Percentiles rank a stretch among this genome's conserved stretches.
Conservation (phyloP, 2,113 vertebrate species). For the Sylvietta virens region DNA sequence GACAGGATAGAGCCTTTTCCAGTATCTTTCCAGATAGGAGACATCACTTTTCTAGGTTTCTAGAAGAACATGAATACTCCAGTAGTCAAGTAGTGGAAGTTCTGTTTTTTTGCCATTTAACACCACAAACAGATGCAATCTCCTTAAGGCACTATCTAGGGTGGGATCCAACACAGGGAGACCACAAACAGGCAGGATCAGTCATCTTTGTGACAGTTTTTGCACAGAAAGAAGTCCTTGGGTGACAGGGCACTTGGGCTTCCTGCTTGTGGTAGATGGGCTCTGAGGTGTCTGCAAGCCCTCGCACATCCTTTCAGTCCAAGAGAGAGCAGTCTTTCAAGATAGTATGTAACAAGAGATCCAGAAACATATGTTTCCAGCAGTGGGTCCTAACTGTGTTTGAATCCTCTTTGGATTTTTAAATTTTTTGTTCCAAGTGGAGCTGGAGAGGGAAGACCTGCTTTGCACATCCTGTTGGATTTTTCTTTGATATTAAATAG, state of each 20-base stretch:
- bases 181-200: background rate
- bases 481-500: background rate
- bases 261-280: background rate
- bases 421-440: background rate
- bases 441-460: background rate
- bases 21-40: background rate
- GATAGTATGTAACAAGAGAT: background rate
- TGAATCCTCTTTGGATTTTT: background rate
- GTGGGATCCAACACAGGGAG: background rate
- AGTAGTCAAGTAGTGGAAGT: background rate
- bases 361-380: background rate
- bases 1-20: background rate
- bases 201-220: background rate
- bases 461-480: background rate
- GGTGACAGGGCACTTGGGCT: background rate
- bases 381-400: background rate
- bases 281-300: background rate
- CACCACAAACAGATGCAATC: fast-evolving
- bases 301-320: fast-evolving
- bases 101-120: background rate
- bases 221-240: background rate
- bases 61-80: background rate
- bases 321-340: background rate
- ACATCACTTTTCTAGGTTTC: background rate
- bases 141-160: background rate